Base-by-base conservation (phyloP, 2,888 invertebrate genomes). In the Sussaba pulchella region DNA sequence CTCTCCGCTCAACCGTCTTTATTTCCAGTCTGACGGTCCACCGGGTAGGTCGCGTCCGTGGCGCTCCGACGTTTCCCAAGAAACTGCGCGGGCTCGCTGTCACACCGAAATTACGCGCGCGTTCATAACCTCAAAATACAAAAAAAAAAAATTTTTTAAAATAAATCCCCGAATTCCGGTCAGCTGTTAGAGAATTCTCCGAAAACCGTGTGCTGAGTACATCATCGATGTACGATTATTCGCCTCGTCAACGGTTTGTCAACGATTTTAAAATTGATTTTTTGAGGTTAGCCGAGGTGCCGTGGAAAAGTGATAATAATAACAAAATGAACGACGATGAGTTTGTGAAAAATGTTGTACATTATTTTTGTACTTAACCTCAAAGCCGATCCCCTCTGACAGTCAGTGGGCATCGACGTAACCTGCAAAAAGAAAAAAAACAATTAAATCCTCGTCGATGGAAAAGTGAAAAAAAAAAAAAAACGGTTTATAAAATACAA, bases 311-410 rank as follows among this genome's bases (percentile, higher is more conserved):
- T 6, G 10, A 19, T 8, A 14, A 12, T 19, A 12, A 39, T 19
- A 5, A 21, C 6, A 12, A 4, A 41, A 41, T 26, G 31, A 66
- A 41, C 45, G 64, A 26, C 17, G 50, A 61, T 52, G 47, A 76
- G 69, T 66, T 69, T 50, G 14, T 57, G n/a, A 50, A 70, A 85
- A 70, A 87, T 87, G 86, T 82, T 81, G 57, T 81, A 85, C 74
- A 73, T 78, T 45, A 76, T 87, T 19, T 85, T 86, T 57, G 85
- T 85, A 85, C 84, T 88, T 78, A 87, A 87, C 57, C 79, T 83
- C 77, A 85, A 84, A 75, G 82, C 83, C 21, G 83, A 85, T 70
- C 85, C 85, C 74, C 82, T 88, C 86, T 86, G 87, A 87, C 83
- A 66, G 70, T 63, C 9, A 64, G 24, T 47, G 10, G 4, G 39